Conservation (phyloP, 2,888 invertebrate genomes). For the Athetis lepigone region DNA sequence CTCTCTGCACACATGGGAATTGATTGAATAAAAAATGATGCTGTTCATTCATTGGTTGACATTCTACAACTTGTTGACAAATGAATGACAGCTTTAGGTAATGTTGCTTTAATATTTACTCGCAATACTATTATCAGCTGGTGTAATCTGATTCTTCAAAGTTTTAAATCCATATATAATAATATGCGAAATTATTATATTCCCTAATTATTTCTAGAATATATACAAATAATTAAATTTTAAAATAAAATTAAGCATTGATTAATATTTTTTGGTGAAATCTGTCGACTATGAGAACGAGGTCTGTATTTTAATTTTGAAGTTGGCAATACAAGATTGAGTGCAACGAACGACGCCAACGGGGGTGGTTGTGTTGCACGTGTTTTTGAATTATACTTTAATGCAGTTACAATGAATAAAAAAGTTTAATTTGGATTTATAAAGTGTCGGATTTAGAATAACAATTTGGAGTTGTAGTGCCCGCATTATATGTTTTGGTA, state of each 20-base stretch:
- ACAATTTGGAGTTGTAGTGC: conserved; percentile 45
- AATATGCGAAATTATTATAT: neutral
- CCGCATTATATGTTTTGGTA: conserved; percentile 72
- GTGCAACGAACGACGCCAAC: conserved; percentile 72
- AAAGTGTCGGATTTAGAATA: conserved; percentile 44
- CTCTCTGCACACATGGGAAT: conserved; percentile 17
- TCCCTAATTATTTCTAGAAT: neutral
- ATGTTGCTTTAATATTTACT: conserved; percentile 33
- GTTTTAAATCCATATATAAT: too few relatives aligned
- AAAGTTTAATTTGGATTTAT: conserved; percentile 55
- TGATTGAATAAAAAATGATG: conserved; percentile 2
- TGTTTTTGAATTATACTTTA: conserved; percentile 64
- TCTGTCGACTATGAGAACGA: neutral
- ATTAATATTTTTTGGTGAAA: neutral
- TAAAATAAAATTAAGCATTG: neutral
- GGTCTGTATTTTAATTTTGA: conserved; percentile 18
- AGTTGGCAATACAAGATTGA: conserved; percentile 65
- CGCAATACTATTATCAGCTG: neutral
- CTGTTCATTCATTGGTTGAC: neutral
- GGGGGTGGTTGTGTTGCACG: conserved; percentile 73
- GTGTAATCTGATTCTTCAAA: neutral
- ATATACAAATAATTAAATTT: neutral
- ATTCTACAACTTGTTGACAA: too few relatives aligned
- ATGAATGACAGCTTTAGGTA: conserved; percentile 20
- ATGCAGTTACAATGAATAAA: conserved; percentile 67